phyloP scores from a whole-genome alignment of 2,797 vertebrate genomes.

The Microctenopoma lineatum region DNA sequence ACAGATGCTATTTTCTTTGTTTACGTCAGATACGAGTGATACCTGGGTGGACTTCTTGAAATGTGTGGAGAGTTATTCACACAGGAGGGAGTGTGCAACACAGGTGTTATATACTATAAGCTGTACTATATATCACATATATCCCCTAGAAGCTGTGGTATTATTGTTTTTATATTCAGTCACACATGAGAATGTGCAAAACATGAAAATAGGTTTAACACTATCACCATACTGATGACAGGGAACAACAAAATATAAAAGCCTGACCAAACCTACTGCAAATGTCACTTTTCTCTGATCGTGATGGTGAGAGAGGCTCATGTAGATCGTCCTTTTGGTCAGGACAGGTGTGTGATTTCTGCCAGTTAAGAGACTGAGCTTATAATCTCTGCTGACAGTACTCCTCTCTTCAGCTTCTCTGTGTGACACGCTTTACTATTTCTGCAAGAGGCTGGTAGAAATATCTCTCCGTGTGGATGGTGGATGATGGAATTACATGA shows the following conservation, averaged over 20 bases:
- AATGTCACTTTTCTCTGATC: too few relatives aligned
- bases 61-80: too few relatives aligned
- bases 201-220: too few relatives aligned
- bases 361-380: slow-evolving; percentile 45
- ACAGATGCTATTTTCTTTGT: slow-evolving; percentile 59
- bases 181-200: too few relatives aligned
- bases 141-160: too few relatives aligned
- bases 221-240: too few relatives aligned
- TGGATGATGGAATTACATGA: slow-evolving; percentile 35
- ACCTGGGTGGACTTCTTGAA: slow-evolving; percentile 4
- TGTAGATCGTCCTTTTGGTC: slow-evolving; percentile 24
- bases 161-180: too few relatives aligned
- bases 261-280: too few relatives aligned
- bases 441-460: slow-evolving; percentile 12
- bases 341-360: slow-evolving; percentile 38
- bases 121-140: background rate
- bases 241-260: too few relatives aligned
- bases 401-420: slow-evolving; percentile 13
- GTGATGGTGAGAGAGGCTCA: slow-evolving; percentile 27
- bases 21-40: slow-evolving; percentile 22
- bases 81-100: background rate
- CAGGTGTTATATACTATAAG: background rate
- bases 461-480: slow-evolving; percentile 31
- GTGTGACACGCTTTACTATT: slow-evolving; percentile 23
- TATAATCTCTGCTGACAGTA: slow-evolving; percentile 28